phyloP scores from a whole-genome alignment of 1,140 invertebrate genomes.

The Halictus rubicundus region DNA sequence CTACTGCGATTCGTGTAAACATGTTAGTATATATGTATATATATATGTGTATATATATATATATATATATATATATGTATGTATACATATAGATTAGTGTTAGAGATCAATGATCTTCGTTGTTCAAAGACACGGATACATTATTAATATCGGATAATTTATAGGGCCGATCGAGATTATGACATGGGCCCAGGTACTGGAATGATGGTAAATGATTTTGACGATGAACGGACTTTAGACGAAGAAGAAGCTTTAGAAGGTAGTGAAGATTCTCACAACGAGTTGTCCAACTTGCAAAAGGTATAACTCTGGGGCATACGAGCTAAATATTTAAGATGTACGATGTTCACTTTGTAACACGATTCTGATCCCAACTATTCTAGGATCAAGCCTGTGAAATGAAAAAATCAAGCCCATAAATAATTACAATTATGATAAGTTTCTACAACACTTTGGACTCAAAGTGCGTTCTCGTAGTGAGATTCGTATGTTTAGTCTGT shows the following conservation, averaged over 20 bases:
- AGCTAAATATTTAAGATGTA: conserved; percentile 41
- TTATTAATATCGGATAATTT: conserved; percentile 23
- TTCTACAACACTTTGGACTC: conserved; percentile 67
- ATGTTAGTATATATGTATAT: conserved; percentile 66
- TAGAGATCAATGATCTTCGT: accelerated
- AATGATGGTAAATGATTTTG: conserved; percentile 98
- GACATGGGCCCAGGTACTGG: conserved; percentile 89
- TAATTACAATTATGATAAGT: conserved; percentile 69
- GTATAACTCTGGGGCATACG: conserved; percentile 78
- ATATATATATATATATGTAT: too few relatives aligned
- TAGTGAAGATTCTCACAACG: conserved; percentile 91
- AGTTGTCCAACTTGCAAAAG: conserved; percentile 92
- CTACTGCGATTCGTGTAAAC: conserved; percentile 62
- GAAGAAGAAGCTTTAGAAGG: conserved; percentile 97
- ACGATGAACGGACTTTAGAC: conserved; percentile 96
- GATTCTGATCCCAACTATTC: conserved; percentile 67
- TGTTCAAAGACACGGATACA: background rate
- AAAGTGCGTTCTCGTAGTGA: conserved; percentile 68
- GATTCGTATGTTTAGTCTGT: conserved; percentile 62
- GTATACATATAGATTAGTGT: background rate
- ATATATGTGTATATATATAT: too few relatives aligned
- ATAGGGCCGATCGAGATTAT: conserved; percentile 79
- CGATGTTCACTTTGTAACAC: conserved; percentile 61
- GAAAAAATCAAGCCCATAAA: conserved; percentile 68
- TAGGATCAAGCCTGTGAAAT: conserved; percentile 68